Evolutionary conservation across 2,888 invertebrate species (phyloP), one percentile per base, ranked within the genome.

Genomic region (Myopa tessellatipennis): DNA sequence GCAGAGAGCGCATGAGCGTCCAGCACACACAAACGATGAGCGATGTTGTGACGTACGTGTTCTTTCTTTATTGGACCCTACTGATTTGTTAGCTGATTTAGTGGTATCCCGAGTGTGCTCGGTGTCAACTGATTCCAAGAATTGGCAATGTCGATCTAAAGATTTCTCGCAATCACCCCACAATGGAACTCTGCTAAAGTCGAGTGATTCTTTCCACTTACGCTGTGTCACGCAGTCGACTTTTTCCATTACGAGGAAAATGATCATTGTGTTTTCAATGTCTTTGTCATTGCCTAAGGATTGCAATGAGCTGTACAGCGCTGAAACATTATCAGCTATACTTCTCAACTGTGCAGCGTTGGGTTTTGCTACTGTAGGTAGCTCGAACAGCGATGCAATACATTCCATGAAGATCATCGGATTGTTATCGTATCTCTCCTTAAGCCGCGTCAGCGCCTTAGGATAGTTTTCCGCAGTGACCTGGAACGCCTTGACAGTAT

Each of bases 391-490:
- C 26, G 26, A 26, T 26, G 26, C 26, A 26, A 26, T 26, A 26
- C 45, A 77, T 63, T 79, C 78, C 61, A 79, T 50, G 38, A 80
- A 79, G 2, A 80, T 79, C 12, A 77, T 67, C 12, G 79, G 77
- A 26, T 67, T 36, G 14, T 80, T 79, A 58, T 81, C 81, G 14
- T 78, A 80, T n/a, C 74, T 65, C 26, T 69, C 74, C 26, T 77
- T 77, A 0, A 79, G 55, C 26, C 78, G 12, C 14, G 26, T 26
- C 0, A 80, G 70, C 2, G 80, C 78, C 34, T 77, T 78, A 0
- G 70, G 63, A 26, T 80, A 80, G 34, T 80, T 78, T 26, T 80
- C 78, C 5, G 77, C 70, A 1, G 79, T 77, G 10, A 80, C 71
- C 38, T 78, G 79, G 12, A 81, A 80, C 0, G 74, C 76, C 50